Evolutionary conservation across 2,888 invertebrate genomes (phyloP), one percentile per base, ranked within the genome.

Genomic region (Sepiola atlantica): DNA sequence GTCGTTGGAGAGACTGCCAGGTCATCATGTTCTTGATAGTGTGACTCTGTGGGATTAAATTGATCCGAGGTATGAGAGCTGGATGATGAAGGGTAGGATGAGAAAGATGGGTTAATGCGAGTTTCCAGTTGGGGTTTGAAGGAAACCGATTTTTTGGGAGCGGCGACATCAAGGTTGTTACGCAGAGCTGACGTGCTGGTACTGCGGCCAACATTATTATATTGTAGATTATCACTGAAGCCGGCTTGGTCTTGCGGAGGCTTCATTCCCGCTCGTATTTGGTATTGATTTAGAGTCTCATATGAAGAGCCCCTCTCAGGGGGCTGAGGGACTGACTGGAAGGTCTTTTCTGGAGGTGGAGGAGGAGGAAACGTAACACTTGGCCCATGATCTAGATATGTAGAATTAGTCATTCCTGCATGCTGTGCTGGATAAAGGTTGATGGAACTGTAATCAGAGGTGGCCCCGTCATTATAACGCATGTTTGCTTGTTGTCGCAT

Each of bases 241-340:
- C 35, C 2, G 28, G 8, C 55, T 61, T 61, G 55, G 20, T 93
- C 61, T 57, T 45, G 55, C 20, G 92, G 54, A 92, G n/a, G 92
- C 24, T 77, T 93, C 24, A 54, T 35, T 45, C 32, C 32, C 94
- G 90, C 77, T 92, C 94, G 94, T 90, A 94, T 93, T 93, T 95
- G 94, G 90, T 94, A 95, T 96, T 98, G 98, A 20, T 98, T 98
- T 98, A 99, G 98, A 55, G 98, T 98, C 10, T 98, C 98, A 97
- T 98, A 99, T 91, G 99, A 99, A 55, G 99, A 99, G 94, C 98
- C 98, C 95, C 99, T 98, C 97, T 99, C 98, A 6, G 99, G 99
- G 45, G 99, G 99, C 12, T 98, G 98, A 0, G 98, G 97, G 94
- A 96, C 94, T 32, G 35, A 45, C 55, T 35, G 32, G 77, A 90